Evolutionary conservation across 2,888 invertebrate species (phyloP).

Genomic region (Halocaridina rubra): DNA sequence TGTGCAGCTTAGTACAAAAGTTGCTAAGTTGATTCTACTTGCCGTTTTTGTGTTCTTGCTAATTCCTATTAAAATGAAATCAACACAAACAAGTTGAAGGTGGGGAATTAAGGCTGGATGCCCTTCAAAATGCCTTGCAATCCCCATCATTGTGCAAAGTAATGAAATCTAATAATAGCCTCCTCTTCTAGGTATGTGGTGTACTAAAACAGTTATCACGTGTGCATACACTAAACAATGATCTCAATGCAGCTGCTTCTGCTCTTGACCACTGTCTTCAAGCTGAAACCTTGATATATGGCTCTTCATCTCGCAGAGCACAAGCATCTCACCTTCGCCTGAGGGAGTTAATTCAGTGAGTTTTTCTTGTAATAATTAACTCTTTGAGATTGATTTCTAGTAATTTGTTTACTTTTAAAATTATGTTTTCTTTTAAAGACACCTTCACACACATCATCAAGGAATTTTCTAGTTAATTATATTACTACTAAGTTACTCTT

Average conservation of each 20-base stretch:
- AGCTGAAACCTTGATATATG: conserved; percentile 30
- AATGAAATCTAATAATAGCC: no score
- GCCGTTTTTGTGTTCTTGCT: no score
- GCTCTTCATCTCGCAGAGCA: conserved; percentile 42
- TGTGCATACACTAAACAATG: conserved; percentile 33
- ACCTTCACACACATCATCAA: neutral
- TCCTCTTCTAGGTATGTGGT: conserved; percentile 33
- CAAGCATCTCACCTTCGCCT: conserved; percentile 38
- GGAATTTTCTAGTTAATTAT: neutral
- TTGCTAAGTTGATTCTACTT: no score
- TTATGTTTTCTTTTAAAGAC: neutral
- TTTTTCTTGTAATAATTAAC: neutral
- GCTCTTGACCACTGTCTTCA: conserved; percentile 46
- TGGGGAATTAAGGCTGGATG: no score
- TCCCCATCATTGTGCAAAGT: no score
- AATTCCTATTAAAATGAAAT: no score
- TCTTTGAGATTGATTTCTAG: no score
- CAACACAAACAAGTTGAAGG: no score
- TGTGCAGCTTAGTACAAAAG: no score
- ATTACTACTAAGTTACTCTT: no score
- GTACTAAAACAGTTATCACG: conserved; percentile 41
- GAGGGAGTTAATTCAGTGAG: conserved; percentile 33
- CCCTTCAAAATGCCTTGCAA: no score
- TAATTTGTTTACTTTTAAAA: no score
- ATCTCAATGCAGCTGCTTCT: conserved; percentile 23